These are phyloP conservation scores for Polypterus bichir DNA, from an alignment of 2,113 vertebrate species.

Conservation along the genomic window DNA sequence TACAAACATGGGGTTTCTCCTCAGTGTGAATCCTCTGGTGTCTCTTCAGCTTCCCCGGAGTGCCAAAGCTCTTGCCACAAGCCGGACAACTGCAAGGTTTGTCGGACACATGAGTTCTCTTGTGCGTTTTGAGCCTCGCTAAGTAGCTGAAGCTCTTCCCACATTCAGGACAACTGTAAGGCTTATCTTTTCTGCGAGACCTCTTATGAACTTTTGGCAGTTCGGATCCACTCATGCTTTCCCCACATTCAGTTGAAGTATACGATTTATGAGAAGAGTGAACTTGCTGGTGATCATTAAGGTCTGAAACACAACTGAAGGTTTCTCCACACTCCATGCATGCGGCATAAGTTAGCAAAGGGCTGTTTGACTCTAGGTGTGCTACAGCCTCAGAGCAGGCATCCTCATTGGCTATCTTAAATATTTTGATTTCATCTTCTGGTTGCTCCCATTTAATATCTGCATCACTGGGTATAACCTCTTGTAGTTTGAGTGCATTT, in stretches of 20 bases:
- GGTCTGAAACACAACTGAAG: conserved; percentile 21
- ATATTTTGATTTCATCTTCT: no score
- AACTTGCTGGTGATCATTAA: conserved; percentile 13
- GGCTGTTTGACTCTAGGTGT: no score
- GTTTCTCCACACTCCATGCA: conserved; percentile 29
- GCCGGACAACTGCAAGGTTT: conserved; percentile 30
- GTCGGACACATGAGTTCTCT: conserved; percentile 23
- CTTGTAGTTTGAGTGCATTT: no score
- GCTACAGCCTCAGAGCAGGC: no score
- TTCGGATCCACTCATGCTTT: neutral
- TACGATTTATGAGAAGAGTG: conserved; percentile 17
- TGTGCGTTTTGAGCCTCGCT: conserved; percentile 19
- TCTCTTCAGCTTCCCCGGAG: conserved; percentile 23
- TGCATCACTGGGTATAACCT: no score
- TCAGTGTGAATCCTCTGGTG: conserved; percentile 25
- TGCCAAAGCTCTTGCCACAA: conserved; percentile 27
- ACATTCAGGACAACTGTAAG: no score
- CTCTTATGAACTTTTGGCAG: no score
- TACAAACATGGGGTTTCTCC: conserved; percentile 25
- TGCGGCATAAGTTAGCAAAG: neutral
- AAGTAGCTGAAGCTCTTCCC: conserved; percentile 13
- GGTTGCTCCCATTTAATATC: no score
- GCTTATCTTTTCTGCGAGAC: no score
- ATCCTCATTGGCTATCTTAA: no score
- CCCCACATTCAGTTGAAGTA: conserved; percentile 18